Evolutionary conservation across 23 tunicate species (phyloP), one percentile per base, ranked within the genome.

Genomic region (Styela clava): DNA sequence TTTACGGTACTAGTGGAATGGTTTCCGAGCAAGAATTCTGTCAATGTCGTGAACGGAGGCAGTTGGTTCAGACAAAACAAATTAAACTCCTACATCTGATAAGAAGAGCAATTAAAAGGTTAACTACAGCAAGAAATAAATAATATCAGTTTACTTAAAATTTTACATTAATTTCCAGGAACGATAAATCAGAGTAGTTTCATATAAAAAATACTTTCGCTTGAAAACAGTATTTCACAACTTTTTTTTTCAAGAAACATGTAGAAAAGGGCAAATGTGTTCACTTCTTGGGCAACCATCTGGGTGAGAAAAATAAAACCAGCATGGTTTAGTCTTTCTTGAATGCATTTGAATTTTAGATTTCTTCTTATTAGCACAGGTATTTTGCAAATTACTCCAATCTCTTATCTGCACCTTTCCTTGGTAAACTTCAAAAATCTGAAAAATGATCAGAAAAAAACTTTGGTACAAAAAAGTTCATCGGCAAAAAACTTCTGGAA

Each of bases 281-380:
- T 71, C 63, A 22, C 62, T 18, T 9, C 80, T 28, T 9, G 97
- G 97, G 34, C 97, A 91, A 3, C 97, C 97, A 72, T 91, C 90
- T 19, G 97, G 97, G 36, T 91, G 97, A 52, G 77, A 30, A 16
- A 2, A 33, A 32, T 82, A 33, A 78, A 91, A 91, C 97, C 97
- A 91, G 64, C 97, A 91, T 31, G 35, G 62, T 51, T 79, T 91
- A 9, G 97, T 91, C 72, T 86, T 91, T 26, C 21, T 31, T 33
- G 2, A 78, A 28, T 20, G 52, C 7, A 5, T 44, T n/a, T n/a
- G n/a, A n/a, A n/a, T n/a, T 33, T 3, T 26, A 5, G 21, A 21
- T 16, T 61, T 31, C 19, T 72, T 78, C 69, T 83, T 88, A 63
- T 29, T 69, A 16, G 28, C 35, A 35, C 79, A 29, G 16, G 69